phyloP scores from a whole-genome alignment of 1,140 invertebrate genomes.

The Anoplophora glabripennis region DNA sequence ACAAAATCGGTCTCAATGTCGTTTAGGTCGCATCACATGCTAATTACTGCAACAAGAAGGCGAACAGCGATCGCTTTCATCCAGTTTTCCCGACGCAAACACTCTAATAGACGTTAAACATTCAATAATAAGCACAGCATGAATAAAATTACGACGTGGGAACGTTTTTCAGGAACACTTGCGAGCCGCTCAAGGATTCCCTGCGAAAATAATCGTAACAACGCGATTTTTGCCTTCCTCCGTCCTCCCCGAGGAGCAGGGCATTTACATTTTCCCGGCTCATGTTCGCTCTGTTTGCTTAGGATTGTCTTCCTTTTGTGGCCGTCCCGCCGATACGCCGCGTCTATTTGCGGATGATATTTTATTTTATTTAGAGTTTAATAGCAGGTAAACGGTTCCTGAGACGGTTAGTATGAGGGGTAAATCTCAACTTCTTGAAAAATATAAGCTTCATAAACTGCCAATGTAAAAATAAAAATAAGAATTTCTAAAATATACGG shows the following conservation, averaged over 20 bases:
- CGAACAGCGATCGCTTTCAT: conserved; percentile 8
- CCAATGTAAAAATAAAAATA: no score
- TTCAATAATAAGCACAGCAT: conserved; percentile 23
- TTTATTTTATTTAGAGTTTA: conserved; percentile 2
- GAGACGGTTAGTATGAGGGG: no score
- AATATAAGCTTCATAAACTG: no score
- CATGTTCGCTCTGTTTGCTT: conserved; percentile 6
- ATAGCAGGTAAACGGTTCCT: no score
- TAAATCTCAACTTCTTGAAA: no score
- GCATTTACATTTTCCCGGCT: conserved; percentile 12
- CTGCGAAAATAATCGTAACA: conserved; percentile 10
- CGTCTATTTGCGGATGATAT: conserved; percentile 13
- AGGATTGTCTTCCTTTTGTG: conserved; percentile 8
- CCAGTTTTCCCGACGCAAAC: conserved; percentile 6
- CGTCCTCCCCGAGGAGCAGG: neutral
- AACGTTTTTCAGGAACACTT: conserved; percentile 25
- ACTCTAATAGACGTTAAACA: conserved; percentile 25
- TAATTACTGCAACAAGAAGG: no score
- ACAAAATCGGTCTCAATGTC: no score
- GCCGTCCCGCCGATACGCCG: conserved; percentile 11
- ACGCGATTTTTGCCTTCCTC: conserved; percentile 16
- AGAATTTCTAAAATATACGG: no score
- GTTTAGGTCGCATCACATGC: no score
- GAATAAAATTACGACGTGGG: conserved; percentile 29
- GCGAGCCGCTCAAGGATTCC: conserved; percentile 10